Percentiles rank a stretch among this genome's conserved stretches.
phyloP scores from a whole-genome alignment of 2,797 vertebrate species.

The Sylvilagus floridanus region DNA sequence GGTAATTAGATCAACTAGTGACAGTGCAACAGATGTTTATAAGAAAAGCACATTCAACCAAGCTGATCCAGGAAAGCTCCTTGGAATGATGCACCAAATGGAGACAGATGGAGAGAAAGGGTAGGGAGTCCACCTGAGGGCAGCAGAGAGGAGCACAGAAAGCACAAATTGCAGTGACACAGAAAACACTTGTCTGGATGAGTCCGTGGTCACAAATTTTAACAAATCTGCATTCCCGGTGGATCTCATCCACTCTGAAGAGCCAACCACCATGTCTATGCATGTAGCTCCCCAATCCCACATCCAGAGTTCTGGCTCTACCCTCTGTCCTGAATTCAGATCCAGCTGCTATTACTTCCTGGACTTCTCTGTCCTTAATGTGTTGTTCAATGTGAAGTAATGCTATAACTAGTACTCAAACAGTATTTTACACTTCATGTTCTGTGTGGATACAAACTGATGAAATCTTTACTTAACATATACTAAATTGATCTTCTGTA shows the following conservation, averaged over 20 bases:
- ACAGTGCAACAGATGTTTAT: background rate
- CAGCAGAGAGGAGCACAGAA: background rate
- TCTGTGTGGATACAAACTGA: too few relatives aligned
- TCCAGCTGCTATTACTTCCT: background rate
- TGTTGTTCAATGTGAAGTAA: too few relatives aligned
- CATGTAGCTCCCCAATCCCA: background rate
- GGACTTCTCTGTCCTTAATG: background rate
- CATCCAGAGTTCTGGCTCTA: background rate
- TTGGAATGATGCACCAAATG: background rate
- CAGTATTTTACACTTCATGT: too few relatives aligned
- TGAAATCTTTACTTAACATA: too few relatives aligned
- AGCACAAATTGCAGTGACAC: fast-evolving
- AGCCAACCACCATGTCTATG: background rate
- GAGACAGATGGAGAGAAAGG: background rate
- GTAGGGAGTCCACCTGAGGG: background rate
- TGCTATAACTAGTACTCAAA: too few relatives aligned
- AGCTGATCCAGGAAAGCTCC: background rate
- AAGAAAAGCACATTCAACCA: background rate
- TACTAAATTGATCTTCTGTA: too few relatives aligned
- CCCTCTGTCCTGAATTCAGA: background rate
- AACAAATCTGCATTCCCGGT: background rate
- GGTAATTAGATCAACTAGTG: background rate
- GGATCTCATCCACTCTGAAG: background rate
- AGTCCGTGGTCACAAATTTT: fast-evolving
- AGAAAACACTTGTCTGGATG: background rate